A percentile compares a stretch with the other conserved stretches of the same genome.
phyloP scores from a whole-genome alignment of 2,113 vertebrate species.

The Thryonomys swinderianus region DNA sequence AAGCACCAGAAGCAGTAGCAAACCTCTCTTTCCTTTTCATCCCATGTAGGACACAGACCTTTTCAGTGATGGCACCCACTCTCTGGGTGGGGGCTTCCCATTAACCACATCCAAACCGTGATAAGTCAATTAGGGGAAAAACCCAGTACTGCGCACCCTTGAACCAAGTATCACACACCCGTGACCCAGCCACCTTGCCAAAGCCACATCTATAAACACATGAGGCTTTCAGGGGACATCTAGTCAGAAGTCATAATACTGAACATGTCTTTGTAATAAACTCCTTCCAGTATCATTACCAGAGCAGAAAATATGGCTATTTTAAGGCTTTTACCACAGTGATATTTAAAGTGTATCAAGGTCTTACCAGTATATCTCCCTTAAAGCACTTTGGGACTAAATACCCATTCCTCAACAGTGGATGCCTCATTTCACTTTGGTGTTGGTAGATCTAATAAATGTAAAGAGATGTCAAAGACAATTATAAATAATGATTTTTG shows the following conservation, averaged over 20 bases:
- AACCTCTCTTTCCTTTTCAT: background rate
- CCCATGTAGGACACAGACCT: background rate
- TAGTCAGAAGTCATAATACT: background rate
- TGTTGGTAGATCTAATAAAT: background rate
- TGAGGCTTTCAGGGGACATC: background rate
- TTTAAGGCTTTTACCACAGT: background rate
- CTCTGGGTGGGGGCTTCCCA: background rate
- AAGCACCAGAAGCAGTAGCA: background rate
- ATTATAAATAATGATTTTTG: background rate
- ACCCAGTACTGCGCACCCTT: background rate
- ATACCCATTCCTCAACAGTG: background rate
- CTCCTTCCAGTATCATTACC: background rate
- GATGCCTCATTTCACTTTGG: background rate
- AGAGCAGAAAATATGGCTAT: background rate
- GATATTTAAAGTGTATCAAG: background rate
- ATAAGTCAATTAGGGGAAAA: background rate
- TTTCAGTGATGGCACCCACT: background rate
- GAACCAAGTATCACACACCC: background rate
- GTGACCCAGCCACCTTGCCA: background rate
- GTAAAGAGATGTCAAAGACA: background rate
- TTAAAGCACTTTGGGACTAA: rapidly evolving
- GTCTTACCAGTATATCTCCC: background rate
- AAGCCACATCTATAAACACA: background rate
- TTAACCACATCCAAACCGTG: background rate
- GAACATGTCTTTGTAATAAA: background rate